Percentiles rank a stretch among this genome's conserved stretches.
These are phyloP conservation scores for Cryptotermes secundus DNA, from an alignment of 1,140 invertebrate species.

Conservation along the genomic window DNA sequence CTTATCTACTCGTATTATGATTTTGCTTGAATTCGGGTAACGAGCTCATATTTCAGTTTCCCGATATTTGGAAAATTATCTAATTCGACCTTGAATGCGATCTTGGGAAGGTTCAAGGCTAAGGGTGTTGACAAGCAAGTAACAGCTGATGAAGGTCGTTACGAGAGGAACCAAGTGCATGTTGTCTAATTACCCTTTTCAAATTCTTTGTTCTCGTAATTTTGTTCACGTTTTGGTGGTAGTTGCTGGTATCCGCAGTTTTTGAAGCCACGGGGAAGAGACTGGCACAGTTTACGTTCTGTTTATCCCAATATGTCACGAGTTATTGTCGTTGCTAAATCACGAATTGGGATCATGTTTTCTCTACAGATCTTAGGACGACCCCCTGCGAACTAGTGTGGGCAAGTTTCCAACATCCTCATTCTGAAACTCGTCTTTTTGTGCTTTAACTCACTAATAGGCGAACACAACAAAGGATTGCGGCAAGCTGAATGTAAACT, in stretches of 20 bases:
- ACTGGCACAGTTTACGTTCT: background rate
- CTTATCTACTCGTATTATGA: no score
- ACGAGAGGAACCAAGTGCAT: background rate
- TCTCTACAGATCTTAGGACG: background rate
- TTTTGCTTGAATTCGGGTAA: no score
- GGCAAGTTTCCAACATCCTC: conserved; percentile 19
- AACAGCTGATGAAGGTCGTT: conserved; percentile 23
- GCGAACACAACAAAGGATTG: background rate
- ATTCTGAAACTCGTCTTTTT: background rate
- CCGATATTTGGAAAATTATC: no score
- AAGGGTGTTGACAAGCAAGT: background rate
- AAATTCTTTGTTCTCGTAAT: background rate
- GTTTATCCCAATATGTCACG: background rate
- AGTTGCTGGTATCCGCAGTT: background rate
- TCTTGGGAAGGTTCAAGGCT: background rate
- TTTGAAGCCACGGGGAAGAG: background rate
- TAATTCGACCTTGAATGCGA: no score
- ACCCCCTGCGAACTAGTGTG: conserved; percentile 21
- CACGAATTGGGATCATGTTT: background rate
- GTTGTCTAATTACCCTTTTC: background rate
- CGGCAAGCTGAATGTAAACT: background rate
- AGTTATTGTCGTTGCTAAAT: background rate
- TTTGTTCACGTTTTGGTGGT: background rate
- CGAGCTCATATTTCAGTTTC: no score
- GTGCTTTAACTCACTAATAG: background rate